These are phyloP conservation scores for Porites divaricata DNA, from an alignment of 92 coral and sea anemone species.

Conservation along the genomic window DNA sequence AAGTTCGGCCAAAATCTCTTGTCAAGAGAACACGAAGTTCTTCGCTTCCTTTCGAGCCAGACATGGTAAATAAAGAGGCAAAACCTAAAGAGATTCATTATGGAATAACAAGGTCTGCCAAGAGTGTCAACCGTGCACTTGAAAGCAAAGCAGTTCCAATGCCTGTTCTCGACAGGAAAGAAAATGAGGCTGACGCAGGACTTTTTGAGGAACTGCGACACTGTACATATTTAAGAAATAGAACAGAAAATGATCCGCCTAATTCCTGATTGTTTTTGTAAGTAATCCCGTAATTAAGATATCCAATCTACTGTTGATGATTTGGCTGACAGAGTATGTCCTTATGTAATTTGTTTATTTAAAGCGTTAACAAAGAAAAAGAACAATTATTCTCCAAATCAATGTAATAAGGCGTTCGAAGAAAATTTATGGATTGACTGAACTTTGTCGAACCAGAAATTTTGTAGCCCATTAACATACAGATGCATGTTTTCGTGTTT, in stretches of 20 bases:
- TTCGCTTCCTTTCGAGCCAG: conserved; percentile 51
- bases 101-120: not conserved
- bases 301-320: not conserved
- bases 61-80: not conserved
- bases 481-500: too few species aligned
- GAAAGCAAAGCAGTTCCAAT: conserved; percentile 13
- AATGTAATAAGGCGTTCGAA: too few species aligned
- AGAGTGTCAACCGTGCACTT: not conserved
- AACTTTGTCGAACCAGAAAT: too few species aligned
- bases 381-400: too few species aligned
- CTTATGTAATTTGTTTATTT: too few species aligned
- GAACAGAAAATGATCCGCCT: not conserved
- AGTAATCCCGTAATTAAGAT: not conserved
- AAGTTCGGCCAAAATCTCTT: conserved; percentile 23
- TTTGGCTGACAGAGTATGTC: too few species aligned
- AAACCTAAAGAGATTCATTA: not conserved
- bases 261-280: not conserved
- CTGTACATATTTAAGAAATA: conserved; percentile 56
- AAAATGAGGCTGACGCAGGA: not conserved
- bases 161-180: not conserved
- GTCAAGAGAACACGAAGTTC: conserved; percentile 50
- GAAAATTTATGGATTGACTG: too few species aligned
- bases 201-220: conserved; percentile 50
- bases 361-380: too few species aligned
- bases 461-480: too few species aligned